A percentile compares a stretch with the other conserved stretches of the same genome.
Conservation (phyloP, 2,113 vertebrate genomes). For the Ctenodactylus gundi region DNA sequence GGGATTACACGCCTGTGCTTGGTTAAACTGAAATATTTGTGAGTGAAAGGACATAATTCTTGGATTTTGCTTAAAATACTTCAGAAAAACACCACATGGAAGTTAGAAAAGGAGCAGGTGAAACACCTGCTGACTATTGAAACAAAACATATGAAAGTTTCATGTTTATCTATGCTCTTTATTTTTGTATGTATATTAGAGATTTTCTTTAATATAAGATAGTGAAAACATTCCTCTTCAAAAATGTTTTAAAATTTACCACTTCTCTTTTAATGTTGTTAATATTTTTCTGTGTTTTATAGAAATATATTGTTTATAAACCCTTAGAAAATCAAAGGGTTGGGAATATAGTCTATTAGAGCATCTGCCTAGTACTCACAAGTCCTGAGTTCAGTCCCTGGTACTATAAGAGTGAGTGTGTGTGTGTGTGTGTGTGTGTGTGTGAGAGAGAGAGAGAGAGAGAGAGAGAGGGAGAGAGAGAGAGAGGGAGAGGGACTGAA, state of each 20-base stretch:
- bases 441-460: no score
- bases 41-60: background rate
- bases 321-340: background rate
- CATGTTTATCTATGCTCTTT: background rate
- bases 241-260: background rate
- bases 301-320: background rate
- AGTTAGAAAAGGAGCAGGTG: background rate
- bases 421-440: no score
- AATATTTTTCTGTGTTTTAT: background rate
- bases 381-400: background rate
- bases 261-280: background rate
- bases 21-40: background rate
- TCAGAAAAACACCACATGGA: background rate
- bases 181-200: background rate
- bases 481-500: no score
- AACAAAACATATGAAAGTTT: no score
- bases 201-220: background rate
- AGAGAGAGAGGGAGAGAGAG: no score
- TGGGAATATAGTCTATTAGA: no score
- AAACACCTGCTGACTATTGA: no score
- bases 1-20: no score
- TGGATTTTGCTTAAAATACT: conserved; percentile 5
- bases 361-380: background rate
- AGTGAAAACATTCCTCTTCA: background rate
- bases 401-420: no score